Evolutionary conservation across 1,140 invertebrate species (phyloP).

Genomic region (Drosophila saltans): DNA sequence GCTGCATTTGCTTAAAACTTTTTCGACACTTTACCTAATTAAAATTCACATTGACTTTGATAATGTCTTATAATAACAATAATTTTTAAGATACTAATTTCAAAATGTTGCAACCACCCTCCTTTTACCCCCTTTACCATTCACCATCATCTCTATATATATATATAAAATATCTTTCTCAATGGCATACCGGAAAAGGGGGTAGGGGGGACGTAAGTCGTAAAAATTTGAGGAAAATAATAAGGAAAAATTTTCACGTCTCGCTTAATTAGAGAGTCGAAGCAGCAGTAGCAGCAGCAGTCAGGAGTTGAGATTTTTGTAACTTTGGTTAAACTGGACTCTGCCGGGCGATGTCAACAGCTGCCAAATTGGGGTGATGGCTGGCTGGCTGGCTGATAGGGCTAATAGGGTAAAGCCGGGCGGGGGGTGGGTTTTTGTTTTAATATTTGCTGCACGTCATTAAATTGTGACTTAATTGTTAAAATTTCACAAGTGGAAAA

Average conservation of each 20-base stretch:
- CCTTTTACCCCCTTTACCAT: not conserved
- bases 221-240: slow-evolving; percentile 79
- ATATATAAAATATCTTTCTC: slow-evolving; percentile 60
- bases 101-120: slow-evolving; percentile 74
- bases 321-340: slow-evolving; percentile 52
- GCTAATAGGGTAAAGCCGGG: slow-evolving; percentile 20
- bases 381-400: not conserved
- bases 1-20: not conserved
- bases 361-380: slow-evolving; percentile 29
- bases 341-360: slow-evolving; percentile 73
- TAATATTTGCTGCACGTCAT: slow-evolving; percentile 78
- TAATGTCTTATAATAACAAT: slow-evolving; percentile 62
- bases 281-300: slow-evolving; percentile 35
- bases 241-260: slow-evolving; percentile 81
- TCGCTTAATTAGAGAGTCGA: slow-evolving; percentile 67
- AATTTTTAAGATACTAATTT: slow-evolving; percentile 79
- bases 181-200: slow-evolving; percentile 27
- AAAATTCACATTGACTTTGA: slow-evolving; percentile 70
- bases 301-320: slow-evolving; percentile 27
- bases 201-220: slow-evolving; percentile 38
- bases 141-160: no score
- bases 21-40: slow-evolving; percentile 43
- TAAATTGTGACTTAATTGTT: slow-evolving; percentile 74
- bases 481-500: slow-evolving; percentile 60
- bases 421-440: slow-evolving; percentile 43